Evolutionary conservation across 2,113 vertebrate species (phyloP).

Genomic region (Nycticorax nycticorax): DNA sequence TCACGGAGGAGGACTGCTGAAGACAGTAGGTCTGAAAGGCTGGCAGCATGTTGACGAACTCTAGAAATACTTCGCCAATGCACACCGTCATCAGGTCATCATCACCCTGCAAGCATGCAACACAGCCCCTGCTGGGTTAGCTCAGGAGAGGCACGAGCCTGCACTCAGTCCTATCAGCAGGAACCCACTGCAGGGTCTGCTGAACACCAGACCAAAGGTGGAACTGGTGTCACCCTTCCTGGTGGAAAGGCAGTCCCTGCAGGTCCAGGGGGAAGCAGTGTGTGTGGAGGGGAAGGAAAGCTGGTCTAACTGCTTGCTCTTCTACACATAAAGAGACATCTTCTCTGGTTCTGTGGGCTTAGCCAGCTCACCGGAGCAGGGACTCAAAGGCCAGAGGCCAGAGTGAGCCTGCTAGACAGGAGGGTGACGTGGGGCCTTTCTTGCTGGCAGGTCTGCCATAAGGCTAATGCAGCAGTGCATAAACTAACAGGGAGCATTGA

Average conservation of each 20-base stretch:
- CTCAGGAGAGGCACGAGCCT: neutral
- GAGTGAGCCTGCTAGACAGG: neutral
- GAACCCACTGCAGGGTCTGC: neutral
- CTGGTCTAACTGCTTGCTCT: neutral
- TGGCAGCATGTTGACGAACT: slow-evolving; percentile 92
- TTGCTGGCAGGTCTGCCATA: neutral
- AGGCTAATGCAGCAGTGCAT: neutral
- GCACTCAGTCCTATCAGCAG: neutral
- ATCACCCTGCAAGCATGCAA: slow-evolving; percentile 78
- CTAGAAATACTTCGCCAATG: slow-evolving; percentile 90
- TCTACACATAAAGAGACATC: neutral
- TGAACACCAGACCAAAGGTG: neutral
- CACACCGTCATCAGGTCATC: slow-evolving; percentile 87
- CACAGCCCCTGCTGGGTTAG: neutral
- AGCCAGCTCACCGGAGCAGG: neutral
- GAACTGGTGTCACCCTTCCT: neutral
- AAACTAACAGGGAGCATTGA: neutral
- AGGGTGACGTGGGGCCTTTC: neutral
- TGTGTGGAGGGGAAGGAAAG: neutral
- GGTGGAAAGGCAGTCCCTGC: neutral
- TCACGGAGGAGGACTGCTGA: slow-evolving; percentile 88
- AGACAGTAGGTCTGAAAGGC: slow-evolving; percentile 95
- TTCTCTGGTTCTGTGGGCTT: neutral
- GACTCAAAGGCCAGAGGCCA: neutral
- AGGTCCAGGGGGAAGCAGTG: neutral